Evolutionary conservation across 2,113 vertebrate species (phyloP), one percentile per base, ranked within the genome.

Genomic region (Gobio gobio): DNA sequence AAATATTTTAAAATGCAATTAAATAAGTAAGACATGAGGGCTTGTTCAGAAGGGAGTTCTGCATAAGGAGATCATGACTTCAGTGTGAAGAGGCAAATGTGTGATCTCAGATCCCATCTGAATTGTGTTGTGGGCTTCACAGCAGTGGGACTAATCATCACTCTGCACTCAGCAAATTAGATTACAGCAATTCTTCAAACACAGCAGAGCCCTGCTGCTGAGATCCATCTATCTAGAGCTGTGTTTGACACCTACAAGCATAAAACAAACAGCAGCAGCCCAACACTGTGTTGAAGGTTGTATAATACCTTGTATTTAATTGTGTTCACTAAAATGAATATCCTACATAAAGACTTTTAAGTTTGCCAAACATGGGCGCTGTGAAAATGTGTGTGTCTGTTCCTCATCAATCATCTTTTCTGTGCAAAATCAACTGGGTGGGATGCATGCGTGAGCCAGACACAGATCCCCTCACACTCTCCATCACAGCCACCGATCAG

Each of bases 141-240:
- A 56, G 83, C 47, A 66, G 26, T 45, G 74, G 74, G 83, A 68
- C 49, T 68, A 68, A 77, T 70, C 63, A 54, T 68, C 49, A 22
- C 83, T 61, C 61, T 56, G 14, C 33, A 78, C 74, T 61, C 61
- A 78, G 33, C 63, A 70, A 78, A 85, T 85, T 85, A 20, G 33
- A 77, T 85, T 85, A 45, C 33, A 85, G n/a, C 63, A n/a, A 18
- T 56, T 85, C 75, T 68, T 40, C 54, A 26, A 63, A 83, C 72
- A 83, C 70, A 83, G 56, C 82, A 76, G 20, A 75, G 51, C 20
- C 26, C 29, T 54, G 59, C 49, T 78, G 61, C 74, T 85, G 22
- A 68, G 33, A 49, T 61, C 22, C 29, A 26, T 54, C 22, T 76
- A 22, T 84, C 59, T 84, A 45, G 29, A 16, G 33, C 20, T n/a